Conservation (phyloP, 2,113 vertebrate species). For the Elaphurus davidianus region DNA sequence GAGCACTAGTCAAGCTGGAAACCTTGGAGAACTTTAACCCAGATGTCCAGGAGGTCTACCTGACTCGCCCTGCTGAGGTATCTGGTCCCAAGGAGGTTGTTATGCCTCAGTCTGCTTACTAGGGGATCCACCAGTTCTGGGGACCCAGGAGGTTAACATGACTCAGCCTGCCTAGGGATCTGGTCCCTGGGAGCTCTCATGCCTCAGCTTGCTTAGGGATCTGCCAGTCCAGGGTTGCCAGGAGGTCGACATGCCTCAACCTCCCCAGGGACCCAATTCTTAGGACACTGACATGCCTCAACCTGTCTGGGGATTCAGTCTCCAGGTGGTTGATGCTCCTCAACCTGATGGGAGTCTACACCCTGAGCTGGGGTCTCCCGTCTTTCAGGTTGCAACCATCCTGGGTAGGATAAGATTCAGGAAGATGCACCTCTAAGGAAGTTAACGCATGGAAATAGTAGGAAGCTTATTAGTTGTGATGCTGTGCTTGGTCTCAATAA, state of each 20-base stretch:
- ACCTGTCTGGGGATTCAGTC: background rate
- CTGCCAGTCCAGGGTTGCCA: background rate
- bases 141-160: background rate
- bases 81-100: background rate
- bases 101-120: background rate
- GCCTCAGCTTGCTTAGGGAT: background rate
- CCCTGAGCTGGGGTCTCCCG: background rate
- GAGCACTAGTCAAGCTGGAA: background rate
- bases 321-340: background rate
- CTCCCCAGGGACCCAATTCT: background rate
- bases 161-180: background rate
- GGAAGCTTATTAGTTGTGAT: background rate
- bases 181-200: background rate
- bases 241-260: background rate
- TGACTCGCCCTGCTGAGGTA: fast-evolving
- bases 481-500: background rate
- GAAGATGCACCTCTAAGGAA: background rate
- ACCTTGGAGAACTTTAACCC: background rate
- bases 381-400: background rate
- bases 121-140: background rate
- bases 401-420: background rate
- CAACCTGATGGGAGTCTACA: background rate
- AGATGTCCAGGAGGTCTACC: background rate
- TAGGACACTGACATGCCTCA: background rate
- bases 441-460: background rate